Evolutionary conservation across 2,797 vertebrate genomes (phyloP), one percentile per base, ranked within the genome.

Genomic region (Salmo trutta): DNA sequence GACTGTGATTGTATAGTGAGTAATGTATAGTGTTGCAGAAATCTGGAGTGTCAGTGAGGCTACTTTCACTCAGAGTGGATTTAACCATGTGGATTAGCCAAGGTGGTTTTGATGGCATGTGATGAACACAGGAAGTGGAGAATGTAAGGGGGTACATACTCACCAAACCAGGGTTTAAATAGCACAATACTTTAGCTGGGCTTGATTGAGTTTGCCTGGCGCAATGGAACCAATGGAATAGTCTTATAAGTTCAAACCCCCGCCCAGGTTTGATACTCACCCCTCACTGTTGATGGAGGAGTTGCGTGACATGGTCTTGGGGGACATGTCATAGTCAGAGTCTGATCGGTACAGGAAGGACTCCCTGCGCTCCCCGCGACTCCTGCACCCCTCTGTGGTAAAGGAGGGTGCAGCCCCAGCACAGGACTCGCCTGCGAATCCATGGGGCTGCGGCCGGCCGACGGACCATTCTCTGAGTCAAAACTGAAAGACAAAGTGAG

Each of bases 291-390:
- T 95, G 91, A 97, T 84, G 31, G 97, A 98, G 73, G 97, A 98
- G 92, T 97, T 98, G 78, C 96, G 95, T 74, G 97, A 97, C 95
- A 98, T 95, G 85, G 95, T 96, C 90, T 97, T 97, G 81, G 97
- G 97, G 17, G 97, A 97, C 74, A 95, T 96, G 92, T 98, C 97
- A 3, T 95, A 97, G 94, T 98, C 97, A 0, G 96, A 97, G 94
- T 97, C 97, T 0, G 96, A 98, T 82, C 96, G 96, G 88, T 98
- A 97, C 66, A 98, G 94, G 93, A 98, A 98, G 77, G 96, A 98
- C 86, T 98, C 97, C 14, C 96, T 93, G 70, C 97, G 95, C 87
- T 97, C 59, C 59, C 21, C 59, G 5, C 59, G 96, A 86, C 95
- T 96, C 86, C 96, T 92, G 59, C 59, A 64, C 59, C 59, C 59